These are phyloP conservation scores for Heterodera carotae DNA, from an alignment of 1,140 invertebrate genomes.

Conservation along the genomic window DNA sequence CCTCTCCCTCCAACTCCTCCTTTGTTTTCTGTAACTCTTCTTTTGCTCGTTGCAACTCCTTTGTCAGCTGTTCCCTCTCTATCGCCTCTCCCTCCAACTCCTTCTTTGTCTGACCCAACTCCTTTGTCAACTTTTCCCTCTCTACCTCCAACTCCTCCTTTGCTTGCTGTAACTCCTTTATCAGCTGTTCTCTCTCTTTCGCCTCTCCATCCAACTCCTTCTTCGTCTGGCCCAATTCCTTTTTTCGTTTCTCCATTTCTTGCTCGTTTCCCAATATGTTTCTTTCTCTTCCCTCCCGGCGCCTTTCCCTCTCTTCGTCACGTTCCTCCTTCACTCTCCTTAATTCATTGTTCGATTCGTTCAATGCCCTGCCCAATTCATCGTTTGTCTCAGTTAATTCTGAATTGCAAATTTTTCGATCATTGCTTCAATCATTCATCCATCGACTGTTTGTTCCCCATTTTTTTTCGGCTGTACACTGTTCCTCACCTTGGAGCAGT, in stretches of 20 bases:
- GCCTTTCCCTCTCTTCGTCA: background rate
- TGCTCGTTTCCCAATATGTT: background rate
- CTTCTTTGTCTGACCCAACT: background rate
- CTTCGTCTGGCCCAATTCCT: background rate
- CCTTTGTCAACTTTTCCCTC: too few species aligned
- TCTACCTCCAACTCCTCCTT: too few species aligned
- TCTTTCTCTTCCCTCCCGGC: background rate
- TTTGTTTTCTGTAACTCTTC: too few species aligned
- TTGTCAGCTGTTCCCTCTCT: background rate
- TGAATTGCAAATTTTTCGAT: too few species aligned
- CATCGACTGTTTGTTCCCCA: too few species aligned
- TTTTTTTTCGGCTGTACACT: too few species aligned
- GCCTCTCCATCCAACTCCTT: too few species aligned
- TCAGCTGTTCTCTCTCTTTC: too few species aligned
- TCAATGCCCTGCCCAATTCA: constrained; percentile 18
- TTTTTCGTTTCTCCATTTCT: background rate
- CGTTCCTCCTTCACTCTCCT: constrained; percentile 5
- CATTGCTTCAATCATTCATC: too few species aligned
- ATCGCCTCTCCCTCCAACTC: background rate
- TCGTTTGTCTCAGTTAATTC: constrained; percentile 31
- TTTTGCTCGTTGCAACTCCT: background rate
- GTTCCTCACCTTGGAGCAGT: constrained; percentile 20
- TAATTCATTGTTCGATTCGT: constrained; percentile 28
- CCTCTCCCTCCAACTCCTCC: too few species aligned
- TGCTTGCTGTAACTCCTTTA: too few species aligned